phyloP scores from a whole-genome alignment of 2,113 vertebrate genomes.

The Carlito syrichta region DNA sequence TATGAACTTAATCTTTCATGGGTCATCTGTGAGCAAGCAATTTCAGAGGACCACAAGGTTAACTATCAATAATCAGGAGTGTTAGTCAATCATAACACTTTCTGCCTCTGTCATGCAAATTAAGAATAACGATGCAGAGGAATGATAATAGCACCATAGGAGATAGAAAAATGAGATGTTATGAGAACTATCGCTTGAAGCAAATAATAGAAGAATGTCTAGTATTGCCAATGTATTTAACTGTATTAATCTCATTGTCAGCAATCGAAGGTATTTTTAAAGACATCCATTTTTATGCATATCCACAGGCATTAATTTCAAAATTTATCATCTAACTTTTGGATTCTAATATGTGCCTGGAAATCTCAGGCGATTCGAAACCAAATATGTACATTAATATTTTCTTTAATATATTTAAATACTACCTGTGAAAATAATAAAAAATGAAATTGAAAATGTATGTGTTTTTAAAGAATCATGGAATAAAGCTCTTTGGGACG shows the following conservation, averaged over 20 bases:
- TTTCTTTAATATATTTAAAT: background rate
- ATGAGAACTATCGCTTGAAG: background rate
- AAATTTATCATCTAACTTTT: background rate
- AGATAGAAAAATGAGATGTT: background rate
- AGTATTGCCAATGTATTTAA: background rate
- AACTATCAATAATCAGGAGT: background rate
- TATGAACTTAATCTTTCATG: background rate
- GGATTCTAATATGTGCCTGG: background rate
- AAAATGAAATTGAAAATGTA: background rate
- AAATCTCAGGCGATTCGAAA: slow-evolving; percentile 9
- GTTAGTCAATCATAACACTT: background rate
- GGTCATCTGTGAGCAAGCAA: background rate
- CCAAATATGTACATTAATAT: background rate
- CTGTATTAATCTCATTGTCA: background rate
- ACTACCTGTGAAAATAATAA: background rate
- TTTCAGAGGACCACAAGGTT: background rate
- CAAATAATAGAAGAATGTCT: background rate
- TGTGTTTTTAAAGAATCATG: background rate
- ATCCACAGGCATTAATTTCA: background rate
- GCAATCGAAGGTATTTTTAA: background rate
- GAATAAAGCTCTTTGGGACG: background rate
- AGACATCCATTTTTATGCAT: background rate
- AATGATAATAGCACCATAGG: background rate
- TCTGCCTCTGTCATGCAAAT: background rate
- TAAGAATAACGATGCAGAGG: background rate